Base-by-base conservation (phyloP, 2,888 invertebrate genomes). In the Empis livida region DNA sequence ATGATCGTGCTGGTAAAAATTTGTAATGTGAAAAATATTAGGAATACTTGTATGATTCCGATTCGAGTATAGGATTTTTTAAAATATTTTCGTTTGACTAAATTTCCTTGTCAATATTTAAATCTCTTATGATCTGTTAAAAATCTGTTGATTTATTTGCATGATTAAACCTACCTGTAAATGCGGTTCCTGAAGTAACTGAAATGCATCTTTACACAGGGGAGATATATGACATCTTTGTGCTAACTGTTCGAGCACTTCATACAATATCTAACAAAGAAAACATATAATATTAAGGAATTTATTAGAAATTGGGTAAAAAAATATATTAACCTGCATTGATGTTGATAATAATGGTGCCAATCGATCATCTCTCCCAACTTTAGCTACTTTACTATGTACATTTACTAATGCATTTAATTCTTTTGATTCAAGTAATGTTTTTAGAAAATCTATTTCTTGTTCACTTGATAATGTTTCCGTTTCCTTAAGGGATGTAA, bases 321-420 rank as follows among this genome's bases (percentile, higher is more conserved):
- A 13, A 8, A 35, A 31, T 32, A 42, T 14, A 10, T 10, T 46
- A 49, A 82, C 82, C 71, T 87, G 83, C 78, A 89, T 84, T 5
- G 88, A 82, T 65, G 88, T 88, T 14, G 90, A 90, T 9, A 91
- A 73, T 43, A 88, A 74, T 0, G 91, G 90, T 60, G 83, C 86
- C 61, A 88, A 81, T 58, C 84, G 83, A 59, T 89, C 88, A 73
- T 88, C 87, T 60, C 84, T 82, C 46, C 84, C 83, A 70, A 85
- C 85, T 57, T 81, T 84, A 49, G 84, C 77, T 58, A 90, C 89
- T 70, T 87, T 88, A 64, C 90, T 90, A 67, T 92, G 91, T 50
- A 91, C 90, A 71, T 89, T 87, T 27, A 92, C 89, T 56, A 93
- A 73, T 31, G 92, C 91, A 71, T 91, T 86, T 2, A 93, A 76